A percentile compares a stretch with the other conserved stretches of the same genome.
These are phyloP conservation scores for Thamnophis sirtalis DNA, from an alignment of 2,113 vertebrate species.

Conservation along the genomic window DNA sequence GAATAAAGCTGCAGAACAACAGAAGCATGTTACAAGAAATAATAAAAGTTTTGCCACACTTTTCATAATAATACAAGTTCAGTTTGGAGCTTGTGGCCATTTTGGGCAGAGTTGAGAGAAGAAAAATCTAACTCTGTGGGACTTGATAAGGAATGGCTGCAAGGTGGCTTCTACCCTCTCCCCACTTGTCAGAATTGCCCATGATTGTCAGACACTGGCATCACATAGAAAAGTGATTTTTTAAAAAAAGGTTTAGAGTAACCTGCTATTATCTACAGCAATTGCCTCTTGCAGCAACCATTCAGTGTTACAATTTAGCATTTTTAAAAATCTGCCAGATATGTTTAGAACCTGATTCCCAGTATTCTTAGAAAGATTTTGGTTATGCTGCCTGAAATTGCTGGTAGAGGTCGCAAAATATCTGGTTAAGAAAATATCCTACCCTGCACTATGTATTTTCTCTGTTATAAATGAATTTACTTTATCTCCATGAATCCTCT, in stretches of 20 bases:
- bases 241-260: neutral
- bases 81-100: too few species aligned
- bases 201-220: neutral
- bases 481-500: neutral
- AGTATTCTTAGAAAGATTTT: neutral
- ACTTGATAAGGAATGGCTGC: too few species aligned
- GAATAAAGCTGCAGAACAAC: too few species aligned
- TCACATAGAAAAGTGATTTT: neutral
- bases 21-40: neutral
- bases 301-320: neutral
- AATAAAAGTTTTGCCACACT: too few species aligned
- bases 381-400: neutral
- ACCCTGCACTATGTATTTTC: neutral
- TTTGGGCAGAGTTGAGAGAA: too few species aligned
- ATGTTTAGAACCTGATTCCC: neutral
- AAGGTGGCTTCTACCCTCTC: too few species aligned
- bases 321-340: neutral
- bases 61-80: too few species aligned
- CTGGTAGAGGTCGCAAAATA: neutral
- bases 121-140: too few species aligned
- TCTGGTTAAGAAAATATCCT: neutral
- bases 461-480: neutral
- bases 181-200: neutral
- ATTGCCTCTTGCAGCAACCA: neutral
- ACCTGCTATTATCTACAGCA: neutral